phyloP scores from a whole-genome alignment of 2,888 invertebrate genomes.

The Lamproptera curius region DNA sequence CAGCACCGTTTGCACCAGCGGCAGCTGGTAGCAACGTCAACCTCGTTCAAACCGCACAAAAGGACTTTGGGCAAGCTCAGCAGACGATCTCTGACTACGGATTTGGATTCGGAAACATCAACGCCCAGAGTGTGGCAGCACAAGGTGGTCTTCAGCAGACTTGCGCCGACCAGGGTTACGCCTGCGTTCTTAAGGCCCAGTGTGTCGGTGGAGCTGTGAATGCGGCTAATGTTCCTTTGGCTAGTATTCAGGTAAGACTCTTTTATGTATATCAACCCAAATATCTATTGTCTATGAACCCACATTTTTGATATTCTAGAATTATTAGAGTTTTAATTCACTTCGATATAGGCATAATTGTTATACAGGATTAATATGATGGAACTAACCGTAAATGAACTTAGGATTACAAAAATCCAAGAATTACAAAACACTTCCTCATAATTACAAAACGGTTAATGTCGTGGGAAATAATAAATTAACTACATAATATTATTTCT shows the following conservation, averaged over 20 bases:
- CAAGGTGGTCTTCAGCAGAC: constrained; percentile 62
- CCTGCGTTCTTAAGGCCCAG: constrained; percentile 79
- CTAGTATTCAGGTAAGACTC: constrained; percentile 73
- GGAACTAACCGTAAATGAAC: no score
- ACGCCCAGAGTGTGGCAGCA: constrained; percentile 39
- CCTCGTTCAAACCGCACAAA: constrained; percentile 53
- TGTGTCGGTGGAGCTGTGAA: constrained; percentile 80
- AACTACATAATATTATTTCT: not conserved
- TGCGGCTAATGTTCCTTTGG: constrained; percentile 64
- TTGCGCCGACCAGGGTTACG: constrained; percentile 77
- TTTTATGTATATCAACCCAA: not conserved
- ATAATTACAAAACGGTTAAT: not conserved
- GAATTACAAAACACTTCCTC: constrained; percentile 6
- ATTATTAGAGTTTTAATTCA: no score
- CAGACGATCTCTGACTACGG: constrained; percentile 55
- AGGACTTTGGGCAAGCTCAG: constrained; percentile 53
- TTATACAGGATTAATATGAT: no score
- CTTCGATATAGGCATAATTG: no score
- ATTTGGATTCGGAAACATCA: constrained; percentile 43
- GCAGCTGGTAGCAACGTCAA: constrained; percentile 52
- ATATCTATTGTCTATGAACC: not conserved
- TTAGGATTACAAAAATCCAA: no score
- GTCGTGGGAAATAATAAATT: constrained; percentile 1
- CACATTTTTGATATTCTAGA: no score
- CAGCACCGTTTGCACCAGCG: constrained; percentile 52